Conservation (phyloP, 64 coral and sea anemone genomes). For the Orbicella faveolata region DNA sequence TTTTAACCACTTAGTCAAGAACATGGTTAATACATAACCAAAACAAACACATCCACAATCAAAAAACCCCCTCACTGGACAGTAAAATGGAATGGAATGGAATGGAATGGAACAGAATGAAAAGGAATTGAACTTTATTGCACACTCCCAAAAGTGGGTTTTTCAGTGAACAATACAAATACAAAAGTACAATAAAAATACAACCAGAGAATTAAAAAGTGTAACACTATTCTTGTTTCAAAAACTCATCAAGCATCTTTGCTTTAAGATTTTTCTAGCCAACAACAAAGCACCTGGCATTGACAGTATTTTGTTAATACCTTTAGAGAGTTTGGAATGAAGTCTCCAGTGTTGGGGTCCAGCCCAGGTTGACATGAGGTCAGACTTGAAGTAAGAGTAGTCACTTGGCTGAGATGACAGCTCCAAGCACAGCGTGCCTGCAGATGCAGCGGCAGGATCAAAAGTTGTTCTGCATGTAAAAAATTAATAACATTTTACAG, state of each 20-base stretch:
- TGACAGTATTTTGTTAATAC: neutral
- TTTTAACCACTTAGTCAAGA: too few relatives aligned
- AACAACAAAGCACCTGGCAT: neutral
- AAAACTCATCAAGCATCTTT: too few relatives aligned
- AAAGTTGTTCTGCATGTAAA: constrained; percentile 9
- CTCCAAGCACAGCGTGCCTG: constrained; percentile 73
- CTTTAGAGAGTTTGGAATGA: constrained; percentile 58
- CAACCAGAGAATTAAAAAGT: too few relatives aligned
- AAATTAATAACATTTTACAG: neutral
- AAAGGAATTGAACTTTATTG: too few relatives aligned
- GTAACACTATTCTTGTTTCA: too few relatives aligned
- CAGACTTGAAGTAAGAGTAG: constrained; percentile 93
- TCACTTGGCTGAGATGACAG: constrained; percentile 93
- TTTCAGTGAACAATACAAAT: too few relatives aligned
- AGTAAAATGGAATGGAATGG: too few relatives aligned
- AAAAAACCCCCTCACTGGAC: neutral
- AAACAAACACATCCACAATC: neutral
- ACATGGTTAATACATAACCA: too few relatives aligned
- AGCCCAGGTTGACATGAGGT: constrained; percentile 79
- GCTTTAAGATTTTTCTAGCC: too few relatives aligned
- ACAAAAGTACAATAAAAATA: too few relatives aligned
- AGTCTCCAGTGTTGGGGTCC: constrained; percentile 86
- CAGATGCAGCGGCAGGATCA: constrained; percentile 15
- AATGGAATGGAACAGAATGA: too few relatives aligned
- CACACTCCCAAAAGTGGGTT: too few relatives aligned